phyloP scores from a whole-genome alignment of 2,797 vertebrate genomes.

The Pteropus rufus region DNA sequence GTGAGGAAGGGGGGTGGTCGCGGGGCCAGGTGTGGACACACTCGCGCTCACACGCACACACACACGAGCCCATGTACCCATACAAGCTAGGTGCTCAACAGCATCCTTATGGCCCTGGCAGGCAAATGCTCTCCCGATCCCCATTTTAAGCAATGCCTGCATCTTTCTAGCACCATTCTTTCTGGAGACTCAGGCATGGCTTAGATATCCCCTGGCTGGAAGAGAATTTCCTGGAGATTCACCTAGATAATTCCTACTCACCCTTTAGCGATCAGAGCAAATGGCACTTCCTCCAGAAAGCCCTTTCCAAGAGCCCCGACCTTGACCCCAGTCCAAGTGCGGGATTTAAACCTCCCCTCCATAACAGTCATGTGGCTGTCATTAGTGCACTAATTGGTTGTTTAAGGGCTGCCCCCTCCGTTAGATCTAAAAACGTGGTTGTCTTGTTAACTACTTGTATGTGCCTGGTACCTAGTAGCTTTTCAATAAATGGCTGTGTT shows the following conservation, averaged over 20 bases:
- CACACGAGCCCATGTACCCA: background rate
- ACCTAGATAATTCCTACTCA: background rate
- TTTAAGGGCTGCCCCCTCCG: background rate
- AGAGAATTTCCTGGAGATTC: background rate
- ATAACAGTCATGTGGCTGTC: background rate
- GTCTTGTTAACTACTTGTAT: background rate
- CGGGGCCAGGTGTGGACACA: background rate
- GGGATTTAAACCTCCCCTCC: background rate
- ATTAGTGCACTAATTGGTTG: background rate
- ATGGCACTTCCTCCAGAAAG: background rate
- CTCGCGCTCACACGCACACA: background rate
- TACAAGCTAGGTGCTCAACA: background rate
- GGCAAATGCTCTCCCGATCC: background rate
- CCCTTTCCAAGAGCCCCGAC: background rate
- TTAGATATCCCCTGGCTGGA: background rate
- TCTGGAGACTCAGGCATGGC: background rate
- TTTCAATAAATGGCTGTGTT: background rate
- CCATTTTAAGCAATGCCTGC: background rate
- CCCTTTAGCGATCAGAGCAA: background rate
- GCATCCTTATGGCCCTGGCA: background rate
- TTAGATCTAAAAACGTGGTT: background rate
- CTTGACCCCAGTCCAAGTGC: background rate
- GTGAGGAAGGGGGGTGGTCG: background rate
- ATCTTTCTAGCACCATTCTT: background rate
- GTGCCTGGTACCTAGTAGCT: background rate